Evolutionary conservation across 2,797 vertebrate genomes (phyloP).

Genomic region (Sphenodon punctatus): DNA sequence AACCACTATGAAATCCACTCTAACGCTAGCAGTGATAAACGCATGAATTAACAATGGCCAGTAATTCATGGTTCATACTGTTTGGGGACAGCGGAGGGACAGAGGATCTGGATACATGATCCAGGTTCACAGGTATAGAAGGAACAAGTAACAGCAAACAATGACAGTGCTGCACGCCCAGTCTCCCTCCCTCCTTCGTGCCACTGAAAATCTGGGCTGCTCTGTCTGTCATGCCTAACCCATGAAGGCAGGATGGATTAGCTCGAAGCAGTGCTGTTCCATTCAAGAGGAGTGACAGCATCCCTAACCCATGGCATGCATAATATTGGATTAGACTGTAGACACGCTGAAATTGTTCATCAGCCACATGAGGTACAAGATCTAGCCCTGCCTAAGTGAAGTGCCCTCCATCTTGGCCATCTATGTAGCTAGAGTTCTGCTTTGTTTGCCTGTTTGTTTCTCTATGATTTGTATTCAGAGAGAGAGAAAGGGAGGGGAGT

Average conservation of each 20-base stretch:
- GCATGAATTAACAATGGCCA: too few species aligned
- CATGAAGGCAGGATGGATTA: neutral
- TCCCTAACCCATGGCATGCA: neutral
- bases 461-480: neutral
- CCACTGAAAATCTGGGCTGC: fast-evolving
- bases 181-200: neutral
- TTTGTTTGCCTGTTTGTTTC: neutral
- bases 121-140: neutral
- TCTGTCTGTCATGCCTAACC: neutral
- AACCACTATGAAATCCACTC: neutral
- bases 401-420: neutral
- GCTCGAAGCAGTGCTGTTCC: too few species aligned
- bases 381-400: neutral
- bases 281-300: neutral
- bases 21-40: too few species aligned
- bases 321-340: neutral
- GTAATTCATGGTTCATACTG: too few species aligned
- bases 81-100: too few species aligned
- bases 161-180: neutral
- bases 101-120: neutral
- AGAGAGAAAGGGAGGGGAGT: neutral
- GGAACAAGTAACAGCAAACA: neutral
- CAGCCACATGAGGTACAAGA: fast-evolving
- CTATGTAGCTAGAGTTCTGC: neutral
- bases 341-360: neutral